These are phyloP conservation scores for Podarcis lilfordi DNA, from an alignment of 2,797 vertebrate species.

Conservation along the genomic window DNA sequence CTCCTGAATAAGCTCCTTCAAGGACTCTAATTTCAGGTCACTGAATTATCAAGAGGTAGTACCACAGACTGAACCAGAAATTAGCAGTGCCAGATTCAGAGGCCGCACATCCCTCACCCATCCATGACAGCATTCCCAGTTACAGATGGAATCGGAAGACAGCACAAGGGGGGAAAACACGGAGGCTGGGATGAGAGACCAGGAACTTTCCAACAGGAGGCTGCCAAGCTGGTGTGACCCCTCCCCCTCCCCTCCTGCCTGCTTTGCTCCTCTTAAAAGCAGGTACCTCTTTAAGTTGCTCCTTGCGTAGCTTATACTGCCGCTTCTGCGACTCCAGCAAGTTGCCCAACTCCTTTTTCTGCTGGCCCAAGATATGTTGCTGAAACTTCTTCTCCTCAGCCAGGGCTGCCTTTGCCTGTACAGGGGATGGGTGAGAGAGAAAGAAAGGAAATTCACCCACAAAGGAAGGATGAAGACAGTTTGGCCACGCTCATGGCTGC, in stretches of 20 bases:
- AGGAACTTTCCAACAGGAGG: not conserved
- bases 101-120: not conserved
- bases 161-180: not conserved
- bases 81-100: not conserved
- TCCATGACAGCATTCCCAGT: not conserved
- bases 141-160: not conserved
- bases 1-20: not conserved
- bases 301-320: conserved; percentile 91
- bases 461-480: not conserved
- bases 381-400: conserved; percentile 93
- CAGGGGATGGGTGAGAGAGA: not conserved
- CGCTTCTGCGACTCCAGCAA: conserved; percentile 90
- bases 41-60: not conserved
- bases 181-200: too few relatives aligned
- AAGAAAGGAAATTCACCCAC: not conserved
- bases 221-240: not conserved
- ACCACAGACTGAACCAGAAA: not conserved
- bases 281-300: conserved; percentile 91
- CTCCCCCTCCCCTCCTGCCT: not conserved
- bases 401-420: conserved; percentile 81
- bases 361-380: conserved; percentile 91
- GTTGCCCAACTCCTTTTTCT: conserved; percentile 90
- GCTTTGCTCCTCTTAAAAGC: not conserved
- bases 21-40: not conserved
- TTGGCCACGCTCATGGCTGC: not conserved